A percentile compares a stretch with the other conserved stretches of the same genome.
These are phyloP conservation scores for Pristionchus maxplancki DNA, from an alignment of 2,888 invertebrate species.

Conservation along the genomic window DNA sequence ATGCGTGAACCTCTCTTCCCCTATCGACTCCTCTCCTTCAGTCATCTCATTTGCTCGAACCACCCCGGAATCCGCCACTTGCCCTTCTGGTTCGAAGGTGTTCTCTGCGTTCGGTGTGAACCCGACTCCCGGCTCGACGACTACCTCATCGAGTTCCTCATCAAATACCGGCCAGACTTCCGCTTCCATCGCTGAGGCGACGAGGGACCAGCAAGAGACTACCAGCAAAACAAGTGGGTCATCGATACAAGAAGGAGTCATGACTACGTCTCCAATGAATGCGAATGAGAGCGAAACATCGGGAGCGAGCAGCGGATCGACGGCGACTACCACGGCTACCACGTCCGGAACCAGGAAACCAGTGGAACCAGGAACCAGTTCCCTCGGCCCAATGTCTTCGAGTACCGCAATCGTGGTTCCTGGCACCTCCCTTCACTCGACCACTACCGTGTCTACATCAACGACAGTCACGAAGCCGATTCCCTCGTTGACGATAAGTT, in stretches of 20 bases:
- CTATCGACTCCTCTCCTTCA: not conserved
- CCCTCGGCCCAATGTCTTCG: too few species aligned
- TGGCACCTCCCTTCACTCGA: not conserved
- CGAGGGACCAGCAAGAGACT: too few species aligned
- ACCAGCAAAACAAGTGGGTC: too few species aligned
- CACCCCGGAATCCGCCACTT: not conserved
- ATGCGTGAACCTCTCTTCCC: not conserved
- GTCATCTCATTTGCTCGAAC: not conserved
- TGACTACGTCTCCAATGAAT: too few species aligned
- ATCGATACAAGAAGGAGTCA: too few species aligned
- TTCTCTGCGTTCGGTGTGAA: not conserved
- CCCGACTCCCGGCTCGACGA: not conserved
- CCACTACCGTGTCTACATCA: not conserved
- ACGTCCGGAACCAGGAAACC: too few species aligned
- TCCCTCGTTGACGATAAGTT: too few species aligned
- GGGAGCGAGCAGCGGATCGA: too few species aligned
- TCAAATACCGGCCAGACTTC: not conserved
- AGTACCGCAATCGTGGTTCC: too few species aligned
- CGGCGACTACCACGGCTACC: too few species aligned
- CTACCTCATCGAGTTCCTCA: not conserved
- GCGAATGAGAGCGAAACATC: too few species aligned
- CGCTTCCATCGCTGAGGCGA: not conserved
- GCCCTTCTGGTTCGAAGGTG: not conserved
- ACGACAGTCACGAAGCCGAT: not conserved
- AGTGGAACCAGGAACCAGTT: too few species aligned